Evolutionary conservation across 2,797 vertebrate species (phyloP), one percentile per base, ranked within the genome.

Genomic region (Chiroxiphia lanceolata): DNA sequence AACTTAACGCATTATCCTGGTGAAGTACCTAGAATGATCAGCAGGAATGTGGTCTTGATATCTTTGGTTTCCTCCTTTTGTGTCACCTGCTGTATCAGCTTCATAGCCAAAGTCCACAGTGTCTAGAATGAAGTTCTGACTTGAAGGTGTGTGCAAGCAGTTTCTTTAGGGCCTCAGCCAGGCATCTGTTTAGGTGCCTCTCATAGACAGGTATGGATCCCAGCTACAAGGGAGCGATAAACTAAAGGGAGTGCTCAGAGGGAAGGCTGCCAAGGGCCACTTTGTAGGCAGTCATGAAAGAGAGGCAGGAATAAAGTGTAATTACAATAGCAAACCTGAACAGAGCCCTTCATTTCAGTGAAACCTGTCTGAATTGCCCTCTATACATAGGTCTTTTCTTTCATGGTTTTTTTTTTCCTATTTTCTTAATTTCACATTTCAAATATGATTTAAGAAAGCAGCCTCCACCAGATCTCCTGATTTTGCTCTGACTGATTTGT

Each of bases 401-500:
- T 56, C 47, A 14, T 70, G 13, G 13, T 54, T 87, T 67, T 83
- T 18, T 40, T 80, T 31, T 83, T 83, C 19, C 7, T 63, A 25
- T 67, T 87, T 53, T 85, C 31, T 54, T 96, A 87, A 81, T 94
- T 91, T 85, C 50, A 71, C 5, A 71, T 75, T 94, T 95, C 71
- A 93, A 48, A 90, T 44, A 65, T 63, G 29, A 88, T 86, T 94
- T 85, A 84, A 87, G 71, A 57, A 91, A 86, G 15, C 31, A 88
- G 44, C 14, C 27, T 89, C 67, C 11, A 45, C 13, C 42, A 47
- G 25, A 20, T 61, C 31, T 82, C 23, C 42, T 64, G 59, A 76
- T 91, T 94, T 69, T 89, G 16, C 22, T 89, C 50, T 75, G 79
- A 83, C 61, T 86, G 65, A 80, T 95, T 94, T 92, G 71, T 89